Conservation (phyloP, 2,113 vertebrate genomes). For the Gulo gulo region DNA sequence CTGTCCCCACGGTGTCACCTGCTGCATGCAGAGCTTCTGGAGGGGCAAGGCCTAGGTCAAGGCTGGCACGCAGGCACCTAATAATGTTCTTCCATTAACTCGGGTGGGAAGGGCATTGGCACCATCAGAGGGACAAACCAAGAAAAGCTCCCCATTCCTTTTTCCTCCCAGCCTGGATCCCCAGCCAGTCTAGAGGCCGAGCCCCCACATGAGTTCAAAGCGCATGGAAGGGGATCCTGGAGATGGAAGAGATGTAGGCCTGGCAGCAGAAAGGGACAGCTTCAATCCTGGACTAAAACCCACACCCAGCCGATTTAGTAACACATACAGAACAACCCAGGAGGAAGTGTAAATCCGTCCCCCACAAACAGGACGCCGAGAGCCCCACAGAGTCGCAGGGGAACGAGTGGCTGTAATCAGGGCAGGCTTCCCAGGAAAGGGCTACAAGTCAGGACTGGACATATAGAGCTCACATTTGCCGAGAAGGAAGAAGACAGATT, state of each 20-base stretch:
- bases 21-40: neutral
- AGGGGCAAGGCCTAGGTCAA: neutral
- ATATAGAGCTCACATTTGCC: neutral
- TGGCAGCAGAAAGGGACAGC: neutral
- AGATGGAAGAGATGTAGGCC: neutral
- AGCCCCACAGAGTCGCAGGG: neutral
- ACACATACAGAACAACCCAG: neutral
- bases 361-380: neutral
- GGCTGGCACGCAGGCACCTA: neutral
- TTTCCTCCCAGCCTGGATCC: no score
- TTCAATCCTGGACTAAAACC: neutral
- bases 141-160: neutral
- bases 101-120: fast-evolving
- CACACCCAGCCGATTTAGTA: neutral
- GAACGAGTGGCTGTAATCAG: neutral
- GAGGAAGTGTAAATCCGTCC: neutral
- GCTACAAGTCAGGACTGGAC: neutral
- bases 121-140: neutral
- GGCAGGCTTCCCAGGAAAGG: neutral
- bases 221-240: neutral
- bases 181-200: neutral
- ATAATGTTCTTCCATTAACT: neutral
- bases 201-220: neutral
- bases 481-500: neutral
- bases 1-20: neutral